phyloP scores from a whole-genome alignment of 2,113 vertebrate genomes.

The Taurulus bubalis region DNA sequence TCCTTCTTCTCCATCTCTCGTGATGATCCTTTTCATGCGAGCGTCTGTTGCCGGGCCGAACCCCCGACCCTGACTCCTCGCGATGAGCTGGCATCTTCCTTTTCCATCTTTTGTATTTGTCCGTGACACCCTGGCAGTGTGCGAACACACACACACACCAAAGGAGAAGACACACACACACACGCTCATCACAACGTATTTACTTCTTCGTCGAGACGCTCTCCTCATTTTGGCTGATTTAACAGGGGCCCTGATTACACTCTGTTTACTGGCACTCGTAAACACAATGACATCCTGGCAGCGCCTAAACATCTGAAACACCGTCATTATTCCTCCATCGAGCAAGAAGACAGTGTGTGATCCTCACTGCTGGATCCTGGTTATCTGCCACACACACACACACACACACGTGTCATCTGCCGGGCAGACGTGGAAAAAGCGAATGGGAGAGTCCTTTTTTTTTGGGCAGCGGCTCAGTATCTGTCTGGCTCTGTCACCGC shows the following conservation, averaged over 20 bases:
- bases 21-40: conserved; percentile 35
- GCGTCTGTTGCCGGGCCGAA: conserved; percentile 48
- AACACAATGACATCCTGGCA: conserved; percentile 76
- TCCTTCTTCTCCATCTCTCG: conserved; percentile 10
- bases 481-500: conserved; percentile 48
- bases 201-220: conserved; percentile 60
- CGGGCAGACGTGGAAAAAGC: conserved; percentile 57
- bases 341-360: conserved; percentile 53
- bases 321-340: conserved; percentile 74
- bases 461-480: conserved; percentile 40
- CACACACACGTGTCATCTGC: conserved; percentile 67
- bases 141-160: conserved; percentile 9
- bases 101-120: conserved; percentile 42
- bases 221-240: conserved; percentile 74
- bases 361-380: conserved; percentile 49
- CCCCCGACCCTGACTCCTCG: not conserved
- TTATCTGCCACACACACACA: conserved; percentile 55
- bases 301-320: conserved; percentile 63
- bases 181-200: conserved; percentile 64
- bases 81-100: conserved; percentile 18
- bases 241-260: conserved; percentile 71
- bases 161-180: conserved; percentile 5
- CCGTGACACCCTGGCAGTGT: conserved; percentile 32
- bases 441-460: conserved; percentile 27
- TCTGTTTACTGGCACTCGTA: conserved; percentile 79